Conservation (phyloP, 2,797 vertebrate genomes). For the Setipinna tenuifilis region DNA sequence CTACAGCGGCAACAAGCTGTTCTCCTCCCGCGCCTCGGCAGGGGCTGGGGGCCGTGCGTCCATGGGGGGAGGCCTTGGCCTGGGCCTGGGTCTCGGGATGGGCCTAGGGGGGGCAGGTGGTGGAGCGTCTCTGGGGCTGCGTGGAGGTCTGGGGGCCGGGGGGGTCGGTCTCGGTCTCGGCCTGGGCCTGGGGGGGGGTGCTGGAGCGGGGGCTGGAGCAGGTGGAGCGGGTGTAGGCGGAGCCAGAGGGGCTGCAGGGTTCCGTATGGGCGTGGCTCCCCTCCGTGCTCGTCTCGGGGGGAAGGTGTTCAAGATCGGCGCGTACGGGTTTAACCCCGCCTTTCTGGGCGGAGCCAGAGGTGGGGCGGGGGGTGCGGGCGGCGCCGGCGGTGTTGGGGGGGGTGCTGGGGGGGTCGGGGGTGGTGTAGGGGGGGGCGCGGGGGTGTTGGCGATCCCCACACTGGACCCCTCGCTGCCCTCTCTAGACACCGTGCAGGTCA, state of each 20-base stretch:
- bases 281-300: constrained; percentile 62
- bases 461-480: constrained; percentile 69
- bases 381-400: constrained; percentile 40
- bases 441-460: constrained; percentile 53
- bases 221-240: constrained; percentile 30
- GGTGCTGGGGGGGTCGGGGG: constrained; percentile 41
- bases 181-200: constrained; percentile 25
- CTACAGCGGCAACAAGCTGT: constrained; percentile 65
- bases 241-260: constrained; percentile 38
- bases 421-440: constrained; percentile 43
- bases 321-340: constrained; percentile 63
- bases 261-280: constrained; percentile 55
- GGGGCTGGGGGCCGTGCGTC: not conserved
- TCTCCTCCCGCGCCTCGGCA: constrained; percentile 49
- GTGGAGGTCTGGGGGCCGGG: not conserved
- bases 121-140: too few species aligned
- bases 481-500: constrained; percentile 64
- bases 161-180: constrained; percentile 35
- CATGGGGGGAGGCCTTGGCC: not conserved
- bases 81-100: constrained; percentile 15
- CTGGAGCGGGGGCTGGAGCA: constrained; percentile 35
- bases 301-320: constrained; percentile 64
- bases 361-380: constrained; percentile 32
- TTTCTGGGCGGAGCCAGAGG: constrained; percentile 55
- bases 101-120: not conserved